phyloP scores from a whole-genome alignment of 2,113 vertebrate genomes.

The Panthera uncia region DNA sequence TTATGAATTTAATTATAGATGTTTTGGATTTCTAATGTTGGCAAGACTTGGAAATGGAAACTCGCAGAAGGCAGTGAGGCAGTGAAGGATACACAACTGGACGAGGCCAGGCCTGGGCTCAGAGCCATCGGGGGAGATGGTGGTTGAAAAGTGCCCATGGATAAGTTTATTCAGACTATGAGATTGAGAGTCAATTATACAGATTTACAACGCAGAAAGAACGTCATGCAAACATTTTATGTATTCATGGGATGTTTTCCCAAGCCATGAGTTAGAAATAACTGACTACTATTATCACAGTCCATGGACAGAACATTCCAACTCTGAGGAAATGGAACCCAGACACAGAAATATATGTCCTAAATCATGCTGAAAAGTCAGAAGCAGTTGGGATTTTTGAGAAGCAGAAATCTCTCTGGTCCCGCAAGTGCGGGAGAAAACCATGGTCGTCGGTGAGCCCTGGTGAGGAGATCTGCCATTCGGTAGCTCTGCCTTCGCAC shows the following conservation, averaged over 20 bases:
- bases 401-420: background rate
- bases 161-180: background rate
- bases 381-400: background rate
- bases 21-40: slow-evolving; percentile 4
- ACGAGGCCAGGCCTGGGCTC: background rate
- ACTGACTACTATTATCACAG: slow-evolving; percentile 1
- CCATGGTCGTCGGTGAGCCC: background rate
- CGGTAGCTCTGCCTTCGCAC: background rate
- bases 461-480: background rate
- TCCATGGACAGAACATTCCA: background rate
- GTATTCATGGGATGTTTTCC: background rate
- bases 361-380: slow-evolving; percentile 33
- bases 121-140: background rate
- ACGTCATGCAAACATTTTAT: slow-evolving; percentile 8
- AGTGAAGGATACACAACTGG: background rate
- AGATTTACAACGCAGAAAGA: slow-evolving; percentile 28
- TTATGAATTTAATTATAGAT: background rate
- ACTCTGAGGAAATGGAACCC: background rate
- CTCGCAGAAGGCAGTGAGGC: background rate
- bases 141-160: background rate
- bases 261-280: slow-evolving; percentile 56
- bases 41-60: background rate
- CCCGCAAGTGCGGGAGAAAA: background rate
- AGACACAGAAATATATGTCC: background rate
- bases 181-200: background rate